phyloP scores from a whole-genome alignment of 1,140 invertebrate genomes.

The Eueides isabella region DNA sequence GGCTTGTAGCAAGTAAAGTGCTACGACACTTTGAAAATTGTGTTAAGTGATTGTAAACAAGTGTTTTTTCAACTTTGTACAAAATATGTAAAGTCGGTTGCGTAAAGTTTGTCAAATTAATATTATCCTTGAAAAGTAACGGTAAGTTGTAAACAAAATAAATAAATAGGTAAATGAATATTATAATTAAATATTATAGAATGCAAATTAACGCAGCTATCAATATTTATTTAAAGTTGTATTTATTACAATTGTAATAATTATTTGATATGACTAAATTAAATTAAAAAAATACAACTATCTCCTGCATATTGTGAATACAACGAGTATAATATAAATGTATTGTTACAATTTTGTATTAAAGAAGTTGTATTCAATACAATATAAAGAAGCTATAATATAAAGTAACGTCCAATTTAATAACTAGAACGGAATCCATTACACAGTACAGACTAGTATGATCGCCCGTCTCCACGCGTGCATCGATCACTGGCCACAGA shows the following conservation, averaged over 20 bases:
- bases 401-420: too few species aligned
- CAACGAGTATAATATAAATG: too few species aligned
- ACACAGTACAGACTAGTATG: background rate
- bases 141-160: background rate
- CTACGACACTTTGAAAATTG: slow-evolving; percentile 1
- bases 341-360: too few species aligned
- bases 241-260: too few species aligned
- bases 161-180: background rate
- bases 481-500: slow-evolving; percentile 1
- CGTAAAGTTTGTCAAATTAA: background rate
- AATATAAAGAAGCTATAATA: too few species aligned
- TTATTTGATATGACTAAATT: too few species aligned
- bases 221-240: too few species aligned
- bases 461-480: background rate
- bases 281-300: too few species aligned
- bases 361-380: too few species aligned
- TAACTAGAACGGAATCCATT: too few species aligned
- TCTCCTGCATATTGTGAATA: too few species aligned
- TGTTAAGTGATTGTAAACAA: slow-evolving; percentile 5
- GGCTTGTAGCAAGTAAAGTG: background rate
- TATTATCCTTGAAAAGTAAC: background rate
- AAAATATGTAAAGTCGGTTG: background rate
- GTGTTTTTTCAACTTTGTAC: background rate
- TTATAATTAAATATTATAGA: background rate
- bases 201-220: background rate